These are phyloP conservation scores for Brenthis daphne DNA, from an alignment of 2,888 invertebrate genomes.

Conservation along the genomic window DNA sequence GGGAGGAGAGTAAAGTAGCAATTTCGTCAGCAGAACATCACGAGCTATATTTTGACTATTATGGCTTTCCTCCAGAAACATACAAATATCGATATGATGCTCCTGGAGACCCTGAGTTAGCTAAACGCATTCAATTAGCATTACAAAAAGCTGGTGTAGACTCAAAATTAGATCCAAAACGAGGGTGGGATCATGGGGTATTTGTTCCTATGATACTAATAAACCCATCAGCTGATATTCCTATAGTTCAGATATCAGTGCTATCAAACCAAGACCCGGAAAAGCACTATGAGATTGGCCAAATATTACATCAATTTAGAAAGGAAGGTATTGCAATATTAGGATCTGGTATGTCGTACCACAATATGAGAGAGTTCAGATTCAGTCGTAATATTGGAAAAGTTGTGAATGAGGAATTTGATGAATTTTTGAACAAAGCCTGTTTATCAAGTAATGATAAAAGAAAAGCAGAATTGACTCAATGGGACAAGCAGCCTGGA, in stretches of 20 bases:
- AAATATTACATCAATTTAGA: constrained; percentile 61
- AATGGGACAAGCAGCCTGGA: constrained; percentile 64
- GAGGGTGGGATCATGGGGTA: constrained; percentile 79
- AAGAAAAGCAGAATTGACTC: constrained; percentile 54
- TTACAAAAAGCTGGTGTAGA: constrained; percentile 63
- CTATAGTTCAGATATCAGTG: constrained; percentile 72
- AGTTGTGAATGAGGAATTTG: constrained; percentile 70
- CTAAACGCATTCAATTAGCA: constrained; percentile 57
- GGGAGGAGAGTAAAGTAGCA: constrained; percentile 68
- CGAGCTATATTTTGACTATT: constrained; percentile 73
- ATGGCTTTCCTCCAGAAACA: constrained; percentile 73
- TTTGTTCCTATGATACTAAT: constrained; percentile 78
- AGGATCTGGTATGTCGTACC: constrained; percentile 76
- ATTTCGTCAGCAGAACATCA: constrained; percentile 73
- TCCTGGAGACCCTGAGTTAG: constrained; percentile 66
- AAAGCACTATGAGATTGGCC: constrained; percentile 66
- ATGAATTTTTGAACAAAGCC: constrained; percentile 63
- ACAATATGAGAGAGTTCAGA: constrained; percentile 73
- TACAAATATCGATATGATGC: constrained; percentile 73
- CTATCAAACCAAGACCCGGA: constrained; percentile 63
- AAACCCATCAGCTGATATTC: constrained; percentile 68
- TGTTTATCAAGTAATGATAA: constrained; percentile 61
- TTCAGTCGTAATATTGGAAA: constrained; percentile 45
- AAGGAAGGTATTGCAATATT: constrained; percentile 70
- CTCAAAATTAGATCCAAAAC: constrained; percentile 62